phyloP scores from a whole-genome alignment of 1,140 invertebrate genomes.

The Cheumatopsyche charites region DNA sequence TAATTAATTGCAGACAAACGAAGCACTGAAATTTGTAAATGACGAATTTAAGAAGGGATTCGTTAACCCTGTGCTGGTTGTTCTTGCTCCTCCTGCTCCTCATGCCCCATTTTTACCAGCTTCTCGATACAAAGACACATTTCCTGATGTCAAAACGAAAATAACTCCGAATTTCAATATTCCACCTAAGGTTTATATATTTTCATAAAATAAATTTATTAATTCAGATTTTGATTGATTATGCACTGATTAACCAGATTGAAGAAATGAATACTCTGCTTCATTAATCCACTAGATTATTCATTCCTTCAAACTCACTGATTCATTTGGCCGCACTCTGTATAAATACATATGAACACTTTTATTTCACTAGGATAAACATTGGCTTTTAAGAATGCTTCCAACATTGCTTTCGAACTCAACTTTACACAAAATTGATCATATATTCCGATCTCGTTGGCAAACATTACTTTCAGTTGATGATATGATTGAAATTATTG shows the following conservation, averaged over 20 bases:
- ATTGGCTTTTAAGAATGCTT: conserved; percentile 78
- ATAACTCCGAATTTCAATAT: conserved; percentile 78
- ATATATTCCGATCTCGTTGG: conserved; percentile 73
- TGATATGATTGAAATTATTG: conserved; percentile 75
- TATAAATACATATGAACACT: background rate
- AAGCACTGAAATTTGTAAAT: conserved; percentile 66
- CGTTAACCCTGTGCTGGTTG: conserved; percentile 77
- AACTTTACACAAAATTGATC: conserved; percentile 67
- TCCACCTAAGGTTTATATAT: conserved; percentile 46
- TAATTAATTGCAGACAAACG: conserved; percentile 58
- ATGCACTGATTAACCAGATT: background rate
- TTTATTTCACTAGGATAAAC: conserved; percentile 68
- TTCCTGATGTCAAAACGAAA: conserved; percentile 65
- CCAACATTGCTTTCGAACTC: conserved; percentile 65
- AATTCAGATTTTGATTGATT: background rate
- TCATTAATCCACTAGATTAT: background rate
- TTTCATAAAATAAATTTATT: background rate
- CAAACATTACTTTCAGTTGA: conserved; percentile 84
- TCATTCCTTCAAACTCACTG: background rate
- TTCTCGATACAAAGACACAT: conserved; percentile 69
- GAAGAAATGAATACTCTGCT: background rate
- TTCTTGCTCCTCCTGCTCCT: conserved; percentile 81
- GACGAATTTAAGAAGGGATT: conserved; percentile 18
- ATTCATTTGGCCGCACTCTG: background rate
- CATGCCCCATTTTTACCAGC: conserved; percentile 86